Conservation (phyloP, 2,797 vertebrate genomes). For the Scolopax rusticola region DNA sequence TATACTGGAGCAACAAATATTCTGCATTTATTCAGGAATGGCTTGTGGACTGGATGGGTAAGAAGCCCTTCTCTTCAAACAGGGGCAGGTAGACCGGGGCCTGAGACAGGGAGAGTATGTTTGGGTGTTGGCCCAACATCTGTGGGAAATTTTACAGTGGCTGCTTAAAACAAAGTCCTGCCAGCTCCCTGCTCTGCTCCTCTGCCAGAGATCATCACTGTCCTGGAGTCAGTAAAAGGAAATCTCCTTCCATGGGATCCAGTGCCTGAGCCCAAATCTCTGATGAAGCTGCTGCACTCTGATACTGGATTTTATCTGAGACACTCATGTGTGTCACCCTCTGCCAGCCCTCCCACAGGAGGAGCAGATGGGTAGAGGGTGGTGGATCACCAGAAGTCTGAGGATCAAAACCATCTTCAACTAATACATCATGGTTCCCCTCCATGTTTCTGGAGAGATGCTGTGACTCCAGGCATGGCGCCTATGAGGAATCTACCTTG, state of each 20-base stretch:
- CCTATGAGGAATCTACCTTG: not conserved
- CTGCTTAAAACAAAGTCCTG: not conserved
- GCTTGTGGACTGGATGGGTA: not conserved
- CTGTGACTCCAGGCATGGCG: accelerated
- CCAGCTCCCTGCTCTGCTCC: not conserved
- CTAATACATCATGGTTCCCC: not conserved
- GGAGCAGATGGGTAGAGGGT: too few relatives aligned
- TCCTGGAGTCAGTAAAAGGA: not conserved
- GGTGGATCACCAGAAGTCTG: not conserved
- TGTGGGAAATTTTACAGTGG: not conserved
- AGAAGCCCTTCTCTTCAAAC: not conserved
- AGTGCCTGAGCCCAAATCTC: not conserved
- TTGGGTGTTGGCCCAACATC: not conserved
- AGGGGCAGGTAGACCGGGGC: not conserved
- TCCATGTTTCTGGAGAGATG: not conserved
- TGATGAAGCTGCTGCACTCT: not conserved
- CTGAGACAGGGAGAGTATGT: not conserved
- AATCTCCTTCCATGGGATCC: not conserved
- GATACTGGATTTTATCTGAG: not conserved
- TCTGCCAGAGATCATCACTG: not conserved
- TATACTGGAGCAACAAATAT: not conserved
- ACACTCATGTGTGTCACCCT: not conserved
- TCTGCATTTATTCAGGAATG: not conserved
- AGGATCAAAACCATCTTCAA: not conserved
- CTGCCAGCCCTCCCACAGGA: not conserved